Evolutionary conservation across 1,140 invertebrate species (phyloP).

Genomic region (Plectrocnemia conspersa): DNA sequence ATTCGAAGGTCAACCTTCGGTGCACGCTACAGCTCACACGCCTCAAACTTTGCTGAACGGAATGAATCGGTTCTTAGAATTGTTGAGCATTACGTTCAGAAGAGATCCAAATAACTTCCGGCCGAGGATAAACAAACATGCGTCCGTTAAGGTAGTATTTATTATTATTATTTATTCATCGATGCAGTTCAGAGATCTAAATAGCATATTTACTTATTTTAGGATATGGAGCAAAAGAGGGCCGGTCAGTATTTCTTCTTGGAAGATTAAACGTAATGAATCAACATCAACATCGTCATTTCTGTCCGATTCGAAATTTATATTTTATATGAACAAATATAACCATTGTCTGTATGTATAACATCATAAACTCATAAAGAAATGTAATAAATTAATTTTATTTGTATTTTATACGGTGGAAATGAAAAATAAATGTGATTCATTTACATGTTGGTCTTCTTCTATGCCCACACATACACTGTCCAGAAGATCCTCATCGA

Average conservation of each 20-base stretch:
- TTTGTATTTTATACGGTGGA: too few species aligned
- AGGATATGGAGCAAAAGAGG: conserved; percentile 95
- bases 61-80: conserved; percentile 96
- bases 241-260: conserved; percentile 98
- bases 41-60: conserved; percentile 94
- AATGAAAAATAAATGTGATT: too few species aligned
- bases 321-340: too few species aligned
- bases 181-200: conserved; percentile 9
- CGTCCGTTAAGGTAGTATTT: conserved; percentile 82
- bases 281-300: too few species aligned
- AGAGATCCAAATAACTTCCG: conserved; percentile 98
- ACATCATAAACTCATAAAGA: too few species aligned
- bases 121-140: conserved; percentile 95
- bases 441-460: too few species aligned
- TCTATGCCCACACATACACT: too few species aligned
- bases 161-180: conserved; percentile 7
- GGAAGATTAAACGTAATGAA: conserved; percentile 89
- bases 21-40: conserved; percentile 81
- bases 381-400: too few species aligned
- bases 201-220: conserved; percentile 42
- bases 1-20: conserved; percentile 91
- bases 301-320: too few species aligned
- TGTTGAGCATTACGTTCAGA: conserved; percentile 97
- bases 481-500: too few species aligned
- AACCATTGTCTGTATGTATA: too few species aligned